Conservation (phyloP, 2,797 vertebrate species). For the Hyperoplus lanceolatus region DNA sequence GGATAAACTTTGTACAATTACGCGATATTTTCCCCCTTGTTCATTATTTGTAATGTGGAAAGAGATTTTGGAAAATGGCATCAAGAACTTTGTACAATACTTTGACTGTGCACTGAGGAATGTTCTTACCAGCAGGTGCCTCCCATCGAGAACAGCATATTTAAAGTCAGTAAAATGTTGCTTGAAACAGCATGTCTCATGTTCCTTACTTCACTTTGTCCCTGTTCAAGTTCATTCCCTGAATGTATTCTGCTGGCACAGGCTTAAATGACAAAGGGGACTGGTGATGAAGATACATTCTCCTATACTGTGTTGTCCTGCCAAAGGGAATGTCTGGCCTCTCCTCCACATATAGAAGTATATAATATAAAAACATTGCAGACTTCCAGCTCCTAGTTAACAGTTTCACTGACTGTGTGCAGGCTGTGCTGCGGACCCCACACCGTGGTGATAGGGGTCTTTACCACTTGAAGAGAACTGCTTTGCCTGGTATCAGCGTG, state of each 20-base stretch:
- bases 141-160: conserved; percentile 22
- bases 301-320: conserved; percentile 61
- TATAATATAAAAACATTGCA: conserved; percentile 3
- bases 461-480: conserved; percentile 66
- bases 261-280: conserved; percentile 20
- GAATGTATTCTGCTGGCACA: conserved; percentile 39
- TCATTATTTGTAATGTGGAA: conserved; percentile 18
- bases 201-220: conserved; percentile 24
- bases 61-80: conserved; percentile 22
- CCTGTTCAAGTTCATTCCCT: conserved; percentile 26
- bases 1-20: conserved; percentile 44
- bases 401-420: conserved; percentile 82
- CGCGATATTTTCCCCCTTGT: conserved; percentile 35
- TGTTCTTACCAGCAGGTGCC: conserved; percentile 27
- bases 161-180: conserved; percentile 55
- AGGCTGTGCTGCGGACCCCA: conserved; percentile 82
- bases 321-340: conserved; percentile 27
- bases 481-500: conserved; percentile 74
- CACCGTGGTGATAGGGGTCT: conserved; percentile 71
- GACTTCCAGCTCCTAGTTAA: conserved; percentile 73
- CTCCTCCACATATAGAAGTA: background rate
- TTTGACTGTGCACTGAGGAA: conserved; percentile 42
- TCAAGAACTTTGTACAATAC: conserved; percentile 40
- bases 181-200: conserved; percentile 45
- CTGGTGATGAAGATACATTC: conserved; percentile 62